Evolutionary conservation across 2,113 vertebrate genomes (phyloP).

Genomic region (Saguinus imperator): DNA sequence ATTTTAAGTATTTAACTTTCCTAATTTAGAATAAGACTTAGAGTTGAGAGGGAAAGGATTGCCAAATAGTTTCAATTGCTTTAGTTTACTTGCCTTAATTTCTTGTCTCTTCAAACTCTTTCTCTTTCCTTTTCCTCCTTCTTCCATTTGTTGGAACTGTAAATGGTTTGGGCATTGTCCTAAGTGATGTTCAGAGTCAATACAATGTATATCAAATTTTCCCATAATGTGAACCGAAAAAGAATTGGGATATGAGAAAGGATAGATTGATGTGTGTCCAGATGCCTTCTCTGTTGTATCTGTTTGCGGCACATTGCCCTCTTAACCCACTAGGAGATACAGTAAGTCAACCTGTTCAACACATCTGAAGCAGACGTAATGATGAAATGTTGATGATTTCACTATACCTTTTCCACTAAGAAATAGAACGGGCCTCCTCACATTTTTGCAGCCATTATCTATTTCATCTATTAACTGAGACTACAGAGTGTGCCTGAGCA

Average conservation of each 20-base stretch:
- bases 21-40: slow-evolving; percentile 41
- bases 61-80: not conserved
- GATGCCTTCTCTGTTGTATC: not conserved
- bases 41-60: not conserved
- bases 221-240: not conserved
- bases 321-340: no score
- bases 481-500: not conserved
- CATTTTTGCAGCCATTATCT: not conserved
- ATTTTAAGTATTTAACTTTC: slow-evolving; percentile 21
- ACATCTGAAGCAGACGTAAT: not conserved
- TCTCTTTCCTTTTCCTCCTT: not conserved
- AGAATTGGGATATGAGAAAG: not conserved
- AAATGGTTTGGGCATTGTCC: not conserved
- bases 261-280: not conserved
- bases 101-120: not conserved
- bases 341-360: not conserved
- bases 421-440: not conserved
- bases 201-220: not conserved
- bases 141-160: not conserved
- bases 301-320: not conserved
- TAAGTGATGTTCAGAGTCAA: not conserved
- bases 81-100: not conserved
- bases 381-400: not conserved
- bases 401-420: not conserved
- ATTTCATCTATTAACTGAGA: not conserved